Percentiles rank a stretch among this genome's conserved stretches.
Conservation (phyloP, 2,113 vertebrate genomes). For the Ictidomys tridecemlineatus region DNA sequence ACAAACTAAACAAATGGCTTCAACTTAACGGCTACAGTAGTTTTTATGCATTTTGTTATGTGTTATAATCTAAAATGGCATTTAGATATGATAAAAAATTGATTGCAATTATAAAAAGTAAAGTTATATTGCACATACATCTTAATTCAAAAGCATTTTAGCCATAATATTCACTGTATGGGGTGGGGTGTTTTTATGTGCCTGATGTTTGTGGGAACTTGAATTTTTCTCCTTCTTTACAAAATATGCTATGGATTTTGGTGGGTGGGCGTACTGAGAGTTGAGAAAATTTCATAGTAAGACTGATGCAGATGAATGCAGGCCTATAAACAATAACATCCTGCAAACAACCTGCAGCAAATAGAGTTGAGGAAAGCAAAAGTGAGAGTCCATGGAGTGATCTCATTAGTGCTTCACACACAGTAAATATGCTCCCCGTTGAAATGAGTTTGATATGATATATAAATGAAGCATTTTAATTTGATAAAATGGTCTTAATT, state of each 20-base stretch:
- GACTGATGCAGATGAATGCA: not conserved
- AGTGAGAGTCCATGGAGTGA: not conserved
- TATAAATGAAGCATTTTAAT: not conserved
- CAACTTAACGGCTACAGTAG: not conserved
- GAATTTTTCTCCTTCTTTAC: not conserved
- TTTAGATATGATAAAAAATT: not conserved
- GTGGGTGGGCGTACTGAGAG: not conserved
- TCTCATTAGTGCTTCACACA: not conserved
- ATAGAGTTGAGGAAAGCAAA: not conserved
- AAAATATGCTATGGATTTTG: not conserved
- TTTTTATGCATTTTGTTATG: not conserved
- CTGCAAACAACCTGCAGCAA: not conserved
- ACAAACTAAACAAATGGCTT: not conserved
- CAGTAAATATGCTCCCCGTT: not conserved
- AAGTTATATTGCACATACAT: not conserved
- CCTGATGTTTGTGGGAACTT: not conserved
- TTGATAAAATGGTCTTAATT: not conserved
- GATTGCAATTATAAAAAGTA: not conserved
- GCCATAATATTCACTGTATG: not conserved
- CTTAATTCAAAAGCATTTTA: not conserved
- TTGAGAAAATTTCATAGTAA: not conserved
- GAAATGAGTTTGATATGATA: not conserved
- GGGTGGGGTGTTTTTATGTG: not conserved
- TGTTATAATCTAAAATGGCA: not conserved
- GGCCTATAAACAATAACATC: not conserved